phyloP scores from a whole-genome alignment of 2,797 vertebrate species.

The Simalia tracyae region DNA sequence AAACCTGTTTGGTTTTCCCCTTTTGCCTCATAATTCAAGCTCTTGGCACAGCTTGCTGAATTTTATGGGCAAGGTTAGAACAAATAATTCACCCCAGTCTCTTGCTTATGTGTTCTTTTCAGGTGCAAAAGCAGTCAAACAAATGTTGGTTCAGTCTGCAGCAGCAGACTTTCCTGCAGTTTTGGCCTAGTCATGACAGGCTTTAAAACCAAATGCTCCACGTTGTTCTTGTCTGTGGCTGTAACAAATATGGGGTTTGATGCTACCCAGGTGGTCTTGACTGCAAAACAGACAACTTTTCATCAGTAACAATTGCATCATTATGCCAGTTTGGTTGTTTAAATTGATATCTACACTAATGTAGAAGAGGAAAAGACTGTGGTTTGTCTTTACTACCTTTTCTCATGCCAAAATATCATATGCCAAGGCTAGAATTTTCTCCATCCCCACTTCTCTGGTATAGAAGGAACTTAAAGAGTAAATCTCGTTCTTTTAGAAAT shows the following conservation, averaged over 20 bases:
- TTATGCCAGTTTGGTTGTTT: neutral
- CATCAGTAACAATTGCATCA: neutral
- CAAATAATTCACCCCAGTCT: constrained; percentile 65
- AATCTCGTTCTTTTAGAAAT: neutral
- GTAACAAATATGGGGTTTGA: constrained; percentile 27
- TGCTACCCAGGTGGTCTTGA: constrained; percentile 40
- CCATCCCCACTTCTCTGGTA: neutral
- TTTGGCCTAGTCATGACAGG: constrained; percentile 31
- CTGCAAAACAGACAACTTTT: constrained; percentile 38
- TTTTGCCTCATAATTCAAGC: constrained; percentile 66
- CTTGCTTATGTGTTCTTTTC: constrained; percentile 51
- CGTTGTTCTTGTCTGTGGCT: constrained; percentile 35
- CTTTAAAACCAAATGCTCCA: constrained; percentile 53
- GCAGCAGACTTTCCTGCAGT: constrained; percentile 27
- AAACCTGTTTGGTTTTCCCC: constrained; percentile 49
- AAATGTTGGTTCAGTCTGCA: constrained; percentile 43
- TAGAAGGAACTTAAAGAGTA: neutral
- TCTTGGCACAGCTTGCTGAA: constrained; percentile 54
- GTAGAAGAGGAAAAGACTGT: neutral
- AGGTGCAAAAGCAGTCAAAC: constrained; percentile 28
- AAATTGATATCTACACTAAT: neutral
- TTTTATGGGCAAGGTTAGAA: constrained; percentile 61
- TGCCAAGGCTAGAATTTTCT: neutral
- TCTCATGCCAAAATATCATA: neutral
- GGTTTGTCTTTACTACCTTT: neutral